Base-by-base conservation (phyloP, 2,113 vertebrate species). In the Triplophysa siluroides region DNA sequence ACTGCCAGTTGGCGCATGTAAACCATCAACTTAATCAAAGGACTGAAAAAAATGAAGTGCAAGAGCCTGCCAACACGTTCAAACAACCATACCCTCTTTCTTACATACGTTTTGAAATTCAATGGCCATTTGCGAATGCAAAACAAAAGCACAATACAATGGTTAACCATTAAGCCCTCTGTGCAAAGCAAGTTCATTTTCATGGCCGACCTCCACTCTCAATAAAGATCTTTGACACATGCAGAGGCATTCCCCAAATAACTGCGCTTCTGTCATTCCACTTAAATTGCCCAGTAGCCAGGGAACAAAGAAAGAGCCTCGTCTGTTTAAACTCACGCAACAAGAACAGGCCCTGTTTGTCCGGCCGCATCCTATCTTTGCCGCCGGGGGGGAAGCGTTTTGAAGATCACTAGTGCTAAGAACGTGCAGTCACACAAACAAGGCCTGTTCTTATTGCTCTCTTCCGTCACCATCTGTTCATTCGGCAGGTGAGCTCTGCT, bases 171-270 rank as follows among this genome's bases (percentile, higher is more conserved):
- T 26, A 56, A 66, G 14, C 62, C 60, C 29, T 82, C 78, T 38
- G 23, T 65, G 58, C 12, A 78, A 67, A 78, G 77, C 86, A 91
- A 90, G 91, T 88, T 90, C 88, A 90, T 64, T 84, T 87, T 83
- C 86, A 88, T 69, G 80, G 79, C 61, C 29, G 61, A 64, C 81
- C 75, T 43, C 38, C 0, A 38, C 61, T 75, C 66, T 52, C 77
- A 74, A 50, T 63, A 62, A 87, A 84, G 85, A 81, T 81, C 86
- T 83, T 81, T 75, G 82, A 87, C 85, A 87, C 85, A 81, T 78
- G 64, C 66, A 70, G 78, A 83, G 84, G 73, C 90, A 93, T 93
- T 93, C 91, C 87, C 89, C 18, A 78, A 83, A 92, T 92, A 87
- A 88, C 90, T 90, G 64, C 5, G 80, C 86, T 82, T 50, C 81